These are phyloP conservation scores for Coelogynopora nodosa DNA, from an alignment of 2,888 invertebrate species.

Conservation along the genomic window DNA sequence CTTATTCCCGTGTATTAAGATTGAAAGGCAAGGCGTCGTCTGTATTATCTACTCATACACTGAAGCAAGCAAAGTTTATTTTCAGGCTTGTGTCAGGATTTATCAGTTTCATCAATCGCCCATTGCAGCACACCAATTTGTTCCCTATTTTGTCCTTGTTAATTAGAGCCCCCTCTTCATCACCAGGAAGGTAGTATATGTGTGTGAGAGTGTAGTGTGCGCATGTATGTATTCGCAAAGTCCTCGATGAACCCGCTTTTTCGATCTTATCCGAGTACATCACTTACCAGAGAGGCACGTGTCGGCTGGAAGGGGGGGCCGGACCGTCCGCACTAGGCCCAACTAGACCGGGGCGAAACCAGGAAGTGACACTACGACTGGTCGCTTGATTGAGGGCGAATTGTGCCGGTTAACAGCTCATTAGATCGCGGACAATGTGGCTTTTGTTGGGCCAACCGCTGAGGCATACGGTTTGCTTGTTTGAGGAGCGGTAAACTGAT, in stretches of 20 bases:
- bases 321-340: not conserved
- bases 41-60: no score
- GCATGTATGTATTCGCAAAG: no score
- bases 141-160: not conserved
- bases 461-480: not conserved
- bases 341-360: no score
- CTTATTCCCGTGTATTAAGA: no score
- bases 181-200: not conserved
- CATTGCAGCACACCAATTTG: not conserved
- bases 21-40: no score
- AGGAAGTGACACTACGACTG: no score
- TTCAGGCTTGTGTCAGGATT: no score
- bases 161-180: not conserved
- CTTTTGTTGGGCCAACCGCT: not conserved
- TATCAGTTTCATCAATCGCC: not conserved
- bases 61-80: no score
- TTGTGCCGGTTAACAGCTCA: slow-evolving; percentile 22
- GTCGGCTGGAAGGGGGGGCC: not conserved
- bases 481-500: not conserved
- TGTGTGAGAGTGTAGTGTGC: not conserved
- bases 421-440: not conserved
- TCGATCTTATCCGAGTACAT: not conserved
- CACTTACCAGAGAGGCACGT: not conserved
- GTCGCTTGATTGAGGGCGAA: not conserved
- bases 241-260: no score